phyloP scores from a whole-genome alignment of 1,140 invertebrate genomes.

The Acromyrmex echinatior region DNA sequence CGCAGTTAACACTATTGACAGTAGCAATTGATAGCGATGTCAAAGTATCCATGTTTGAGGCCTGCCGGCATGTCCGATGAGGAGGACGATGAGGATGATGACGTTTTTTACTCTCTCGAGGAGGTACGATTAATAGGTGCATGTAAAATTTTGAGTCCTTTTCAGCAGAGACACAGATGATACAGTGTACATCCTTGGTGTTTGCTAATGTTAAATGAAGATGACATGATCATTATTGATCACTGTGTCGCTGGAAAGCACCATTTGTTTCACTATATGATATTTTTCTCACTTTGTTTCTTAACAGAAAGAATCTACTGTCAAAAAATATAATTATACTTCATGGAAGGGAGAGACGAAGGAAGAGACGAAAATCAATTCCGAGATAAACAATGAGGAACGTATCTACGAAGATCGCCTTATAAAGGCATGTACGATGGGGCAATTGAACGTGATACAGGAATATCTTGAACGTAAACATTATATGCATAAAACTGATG shows the following conservation, averaged over 20 bases:
- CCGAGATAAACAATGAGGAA: background rate
- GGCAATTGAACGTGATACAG: conserved; percentile 69
- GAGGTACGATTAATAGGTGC: conserved; percentile 34
- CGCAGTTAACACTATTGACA: too few species aligned
- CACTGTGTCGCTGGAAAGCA: too few species aligned
- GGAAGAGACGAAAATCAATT: background rate
- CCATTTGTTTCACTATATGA: too few species aligned
- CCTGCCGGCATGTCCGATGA: conserved; percentile 69
- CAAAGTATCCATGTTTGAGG: conserved; percentile 26
- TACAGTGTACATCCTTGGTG: too few species aligned
- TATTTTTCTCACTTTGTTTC: background rate
- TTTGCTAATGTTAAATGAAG: too few species aligned
- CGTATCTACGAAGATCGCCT: background rate
- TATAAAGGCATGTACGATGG: conserved; percentile 77
- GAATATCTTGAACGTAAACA: conserved; percentile 78
- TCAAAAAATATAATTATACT: background rate
- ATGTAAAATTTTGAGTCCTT: background rate
- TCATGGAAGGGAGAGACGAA: background rate
- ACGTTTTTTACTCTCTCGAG: conserved; percentile 41
- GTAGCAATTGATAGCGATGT: background rate
- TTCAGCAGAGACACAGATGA: too few species aligned
- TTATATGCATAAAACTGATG: background rate
- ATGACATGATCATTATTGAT: too few species aligned
- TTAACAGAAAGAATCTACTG: background rate
- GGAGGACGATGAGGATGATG: conserved; percentile 56